Base-by-base conservation (phyloP, 2,113 vertebrate genomes). In the Grammomys surdaster region DNA sequence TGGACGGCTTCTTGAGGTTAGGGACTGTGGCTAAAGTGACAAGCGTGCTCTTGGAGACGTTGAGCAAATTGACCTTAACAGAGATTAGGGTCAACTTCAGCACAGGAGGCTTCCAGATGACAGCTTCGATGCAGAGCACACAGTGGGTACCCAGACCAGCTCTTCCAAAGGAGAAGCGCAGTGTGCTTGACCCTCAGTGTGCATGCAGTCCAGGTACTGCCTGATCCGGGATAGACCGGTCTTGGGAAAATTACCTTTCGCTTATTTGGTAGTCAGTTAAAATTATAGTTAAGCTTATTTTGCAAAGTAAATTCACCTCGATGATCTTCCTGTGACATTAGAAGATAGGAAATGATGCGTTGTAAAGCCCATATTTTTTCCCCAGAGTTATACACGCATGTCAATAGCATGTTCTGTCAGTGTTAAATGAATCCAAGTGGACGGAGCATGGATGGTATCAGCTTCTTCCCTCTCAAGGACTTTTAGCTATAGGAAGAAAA, bases 201-300 rank as follows among this genome's bases (percentile, higher is more conserved):
- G 17, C 5, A 20, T 3, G 0, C 33, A 91, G 28, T 69, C 75
- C 54, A 54, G 54, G 54, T 54, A 78, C 26, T 51, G n/a, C 51
- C 87, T 75, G 20, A 65, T 43, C 69, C 48, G 31, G 60, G 4
- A 20, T 70, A 9, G 28, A 67, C 28, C n/a, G 56, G 77, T 17
- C 20, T 88, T 84, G 67, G 19, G 46, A 51, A 73, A 91, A 84
- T 90, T 70, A 11, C 46, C 70, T 58, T 78, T 19, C 16, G 77
- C 43, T 81, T 95, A 65, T 70, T 84, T 92, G 82, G 87, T 65
- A 65, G 58, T 48, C 43, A 78, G 56, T 65, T 87, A 92, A 67
- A 76, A 69, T 87, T 84, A 85, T 88, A 51, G 63, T 65, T 95
- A 94, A 85, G 67, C 72, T 20, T 86, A 31, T 69, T 92, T 94